These are phyloP conservation scores for Carettochelys insculpta DNA, from an alignment of 2,113 vertebrate genomes.

Conservation along the genomic window DNA sequence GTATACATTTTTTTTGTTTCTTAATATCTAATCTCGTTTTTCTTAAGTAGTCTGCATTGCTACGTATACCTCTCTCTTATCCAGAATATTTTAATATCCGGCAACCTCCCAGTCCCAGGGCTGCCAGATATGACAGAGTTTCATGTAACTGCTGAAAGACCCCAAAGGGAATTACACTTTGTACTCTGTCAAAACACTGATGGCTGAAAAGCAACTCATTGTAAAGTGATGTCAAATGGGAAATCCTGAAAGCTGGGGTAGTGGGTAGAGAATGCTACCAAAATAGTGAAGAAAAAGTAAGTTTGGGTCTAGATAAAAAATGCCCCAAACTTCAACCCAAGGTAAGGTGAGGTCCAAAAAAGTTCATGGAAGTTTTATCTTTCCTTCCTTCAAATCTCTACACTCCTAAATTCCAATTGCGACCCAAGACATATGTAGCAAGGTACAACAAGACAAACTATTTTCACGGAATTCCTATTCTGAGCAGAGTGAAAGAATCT, in stretches of 20 bases:
- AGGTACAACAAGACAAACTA: background rate
- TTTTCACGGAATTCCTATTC: background rate
- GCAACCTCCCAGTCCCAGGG: too few relatives aligned
- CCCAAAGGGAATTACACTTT: background rate
- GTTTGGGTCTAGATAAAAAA: background rate
- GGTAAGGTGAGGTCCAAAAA: fast-evolving
- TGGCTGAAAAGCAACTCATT: too few relatives aligned
- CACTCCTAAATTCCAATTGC: background rate
- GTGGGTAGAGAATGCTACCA: background rate
- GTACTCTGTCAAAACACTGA: background rate
- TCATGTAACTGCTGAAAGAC: background rate
- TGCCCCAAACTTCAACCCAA: fast-evolving
- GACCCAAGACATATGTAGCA: background rate
- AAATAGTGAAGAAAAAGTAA: background rate
- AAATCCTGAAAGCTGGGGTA: fast-evolving
- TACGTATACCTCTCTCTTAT: too few relatives aligned
- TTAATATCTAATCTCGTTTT: too few relatives aligned
- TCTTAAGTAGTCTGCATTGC: too few relatives aligned
- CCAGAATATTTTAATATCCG: too few relatives aligned
- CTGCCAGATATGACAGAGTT: too few relatives aligned
- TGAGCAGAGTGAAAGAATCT: background rate
- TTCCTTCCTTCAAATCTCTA: background rate
- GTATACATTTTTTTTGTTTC: too few relatives aligned
- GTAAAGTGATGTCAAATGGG: background rate
- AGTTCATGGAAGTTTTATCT: background rate